Evolutionary conservation across 2,888 invertebrate genomes (phyloP), one percentile per base, ranked within the genome.

Genomic region (Pantelozetes paolii): DNA sequence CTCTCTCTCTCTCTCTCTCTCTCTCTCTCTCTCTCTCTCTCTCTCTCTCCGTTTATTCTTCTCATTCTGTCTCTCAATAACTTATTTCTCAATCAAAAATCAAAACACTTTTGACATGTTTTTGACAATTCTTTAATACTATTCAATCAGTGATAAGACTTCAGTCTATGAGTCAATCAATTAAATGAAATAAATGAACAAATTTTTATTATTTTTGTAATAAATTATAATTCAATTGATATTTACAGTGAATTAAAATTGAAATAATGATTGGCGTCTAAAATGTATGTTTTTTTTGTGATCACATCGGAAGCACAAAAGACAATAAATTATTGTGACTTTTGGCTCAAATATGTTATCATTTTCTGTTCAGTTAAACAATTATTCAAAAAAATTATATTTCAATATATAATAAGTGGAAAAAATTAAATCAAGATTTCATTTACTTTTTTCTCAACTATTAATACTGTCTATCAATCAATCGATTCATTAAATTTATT

Each of bases 201-300:
- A 67, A 67, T 67, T 40, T 59, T 67, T 67, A 67, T 40, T n/a
- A n/a, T 67, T 67, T 67, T 36, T 40, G 67, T 67, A 67, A 67
- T 67, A 67, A 67, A 67, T 67, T 67, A 67, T 67, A 36, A 67
- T 67, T 59, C 59, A 59, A 59, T 59, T 28, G 40, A 67, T 67
- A 67, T 67, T 36, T 67, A 67, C 67, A 67, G 20, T 36, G 32
- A 36, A 67, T 36, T 67, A 32, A 67, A 67, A 67, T 67, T 67
- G 67, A 67, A 67, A 67, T 67, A 67, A 67, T 67, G 67, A 42
- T 67, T 67, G 67, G 67, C 67, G 23, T 67, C 40, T 67, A 50
- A 13, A 40, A 32, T 59, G 40, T 36, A 40, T 18, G 36, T 67
- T 13, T 20, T 9, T 5, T 15, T 48, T 18, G 32, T 67, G 15